Conservation (phyloP, 2,113 vertebrate species). For the Limanda limanda region DNA sequence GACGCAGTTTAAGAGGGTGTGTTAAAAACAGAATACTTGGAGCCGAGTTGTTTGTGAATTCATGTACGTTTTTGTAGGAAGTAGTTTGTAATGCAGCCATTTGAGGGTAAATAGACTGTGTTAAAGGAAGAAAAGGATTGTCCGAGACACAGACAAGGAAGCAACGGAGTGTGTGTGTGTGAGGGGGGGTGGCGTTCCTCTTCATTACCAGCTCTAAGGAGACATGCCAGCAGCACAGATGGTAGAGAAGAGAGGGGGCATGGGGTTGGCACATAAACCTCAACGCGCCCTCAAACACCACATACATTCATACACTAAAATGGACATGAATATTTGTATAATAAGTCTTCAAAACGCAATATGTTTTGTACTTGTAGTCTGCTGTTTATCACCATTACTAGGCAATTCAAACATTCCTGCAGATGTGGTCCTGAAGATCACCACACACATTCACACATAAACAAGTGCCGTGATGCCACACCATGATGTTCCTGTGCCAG, state of each 20-base stretch:
- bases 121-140: slow-evolving; percentile 21
- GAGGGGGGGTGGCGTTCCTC: slow-evolving; percentile 40
- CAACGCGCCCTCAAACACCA: slow-evolving; percentile 18
- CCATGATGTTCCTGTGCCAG: background rate
- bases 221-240: slow-evolving; percentile 75
- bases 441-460: slow-evolving; percentile 6
- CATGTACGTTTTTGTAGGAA: background rate
- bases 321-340: slow-evolving; percentile 1
- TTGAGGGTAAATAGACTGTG: slow-evolving; percentile 3
- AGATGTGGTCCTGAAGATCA: background rate
- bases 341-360: slow-evolving; percentile 23
- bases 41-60: background rate
- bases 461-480: slow-evolving; percentile 1
- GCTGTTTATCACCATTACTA: background rate
- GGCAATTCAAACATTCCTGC: background rate
- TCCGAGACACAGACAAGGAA: slow-evolving; percentile 15
- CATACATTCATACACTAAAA: slow-evolving; percentile 15
- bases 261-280: slow-evolving; percentile 51
- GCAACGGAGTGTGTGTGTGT: slow-evolving; percentile 3
- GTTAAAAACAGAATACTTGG: slow-evolving; percentile 23
- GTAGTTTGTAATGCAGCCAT: background rate
- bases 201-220: slow-evolving; percentile 66
- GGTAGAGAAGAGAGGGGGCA: slow-evolving; percentile 58
- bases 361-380: slow-evolving; percentile 11
- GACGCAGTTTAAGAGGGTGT: slow-evolving; percentile 26